Evolutionary conservation across 2,888 invertebrate genomes (phyloP), one percentile per base, ranked within the genome.

Genomic region (Allygus modestus): DNA sequence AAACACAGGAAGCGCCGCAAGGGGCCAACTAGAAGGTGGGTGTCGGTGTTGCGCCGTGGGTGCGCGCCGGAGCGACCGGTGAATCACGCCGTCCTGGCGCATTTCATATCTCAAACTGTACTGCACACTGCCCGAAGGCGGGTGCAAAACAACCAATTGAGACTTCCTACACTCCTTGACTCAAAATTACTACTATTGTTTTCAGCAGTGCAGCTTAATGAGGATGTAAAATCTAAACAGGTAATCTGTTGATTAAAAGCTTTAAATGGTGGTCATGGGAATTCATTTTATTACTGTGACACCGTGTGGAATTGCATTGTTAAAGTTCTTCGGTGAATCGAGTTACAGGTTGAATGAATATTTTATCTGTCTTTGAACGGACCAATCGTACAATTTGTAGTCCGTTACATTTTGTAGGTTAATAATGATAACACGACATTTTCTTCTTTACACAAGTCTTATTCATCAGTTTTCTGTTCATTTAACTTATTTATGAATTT

Each of bases 81-180:
- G 51, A 51, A 12, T 51, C 51, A 51, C 51, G n/a, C 4, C 15
- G 51, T 51, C 15, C 51, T 51, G 51, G 51, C 37, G 37, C 51
- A 51, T 5, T 51, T 51, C 4, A 51, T 51, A 51, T 51, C n/a
- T 51, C 51, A 9, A 51, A 51, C n/a, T n/a, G n/a, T n/a, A 15
- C 51, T 51, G 51, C 51, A 51, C 7, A 51, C n/a, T n/a, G n/a
- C n/a, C 51, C n/a, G 37, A 2, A 2, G 7, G 51, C 15, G n/a
- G 58, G 58, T 23, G 58, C 20, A 58, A 58, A 58, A 58, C 58
- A 23, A 58, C 23, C 58, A 58, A 58, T 58, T 23, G 58, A 20
- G 7, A 26, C 46, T 58, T 20, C 26, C 58, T 58, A 12, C 51
- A 51, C 7, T 11, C 51, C 51, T 17, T n/a, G 7, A 5, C 51